Evolutionary conservation across 2,888 invertebrate species (phyloP), one percentile per base, ranked within the genome.

Genomic region (Actias luna): DNA sequence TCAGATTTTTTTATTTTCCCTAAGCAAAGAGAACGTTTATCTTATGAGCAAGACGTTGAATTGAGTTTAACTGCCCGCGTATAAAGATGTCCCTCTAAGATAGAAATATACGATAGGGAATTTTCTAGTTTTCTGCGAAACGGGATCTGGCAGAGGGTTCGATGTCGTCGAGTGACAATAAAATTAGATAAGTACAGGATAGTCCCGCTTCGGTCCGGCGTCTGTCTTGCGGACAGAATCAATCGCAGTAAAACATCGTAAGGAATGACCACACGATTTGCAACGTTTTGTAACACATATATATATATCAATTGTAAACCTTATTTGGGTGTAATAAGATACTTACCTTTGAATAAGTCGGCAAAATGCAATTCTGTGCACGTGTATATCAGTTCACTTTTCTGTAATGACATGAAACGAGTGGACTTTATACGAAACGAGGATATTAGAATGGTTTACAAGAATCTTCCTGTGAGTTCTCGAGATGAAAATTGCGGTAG

Each of bases 101-200:
- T 88, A 91, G 87, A 85, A 87, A 83, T 83, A 83, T 84, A 79
- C 79, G 73, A 80, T 75, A 79, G 80, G 77, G 74, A 87, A 83
- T 85, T 87, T 85, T 83, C 85, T 83, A 87, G 84, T 82, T 83
- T 82, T 77, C 83, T 79, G 71, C 72, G 75, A 70, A 80, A 80
- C 78, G 77, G 75, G 80, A 78, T 79, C 76, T 73, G 72, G 78
- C 84, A 83, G 84, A 86, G 87, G 86, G 86, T 87, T 78, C 77
- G 74, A 77, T 81, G 80, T 79, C 82, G 81, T 77, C 83, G 84
- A 85, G 87, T 91, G 90, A 92, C 90, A 91, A 90, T 92, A 92
- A 92, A 92, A 92, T 92, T 90, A 92, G 91, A 92, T 91, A 92
- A 91, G 89, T 91, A 87, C 86, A 81, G 88, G 87, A 89, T 86